Evolutionary conservation across 92 coral and sea anemone species (phyloP).

Genomic region (Diadumene lineata): DNA sequence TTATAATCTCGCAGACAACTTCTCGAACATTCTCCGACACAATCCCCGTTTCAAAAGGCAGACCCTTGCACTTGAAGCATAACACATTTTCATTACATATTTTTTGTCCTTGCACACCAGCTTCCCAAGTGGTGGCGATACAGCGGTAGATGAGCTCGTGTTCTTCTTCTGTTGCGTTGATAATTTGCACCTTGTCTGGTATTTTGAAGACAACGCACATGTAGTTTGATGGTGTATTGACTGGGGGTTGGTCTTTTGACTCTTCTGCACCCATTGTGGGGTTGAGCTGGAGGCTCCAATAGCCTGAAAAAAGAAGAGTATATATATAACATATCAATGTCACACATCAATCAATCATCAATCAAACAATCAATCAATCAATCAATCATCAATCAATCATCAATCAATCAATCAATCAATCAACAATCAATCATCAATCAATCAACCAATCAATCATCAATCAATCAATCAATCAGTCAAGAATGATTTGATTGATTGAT

Average conservation of each 20-base stretch:
- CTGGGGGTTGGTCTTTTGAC: constrained; percentile 2
- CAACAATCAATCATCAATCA: too few relatives aligned
- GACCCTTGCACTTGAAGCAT: constrained; percentile 21
- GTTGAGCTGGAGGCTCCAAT: background rate
- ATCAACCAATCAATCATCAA: too few relatives aligned
- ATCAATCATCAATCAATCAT: too few relatives aligned
- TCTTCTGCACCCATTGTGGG: constrained; percentile 24
- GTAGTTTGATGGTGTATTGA: background rate
- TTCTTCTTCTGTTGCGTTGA: constrained; percentile 13
- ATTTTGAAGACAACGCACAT: constrained; percentile 15
- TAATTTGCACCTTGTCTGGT: constrained; percentile 11
- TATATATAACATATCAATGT: too few relatives aligned
- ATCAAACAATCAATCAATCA: too few relatives aligned
- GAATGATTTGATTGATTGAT: too few relatives aligned
- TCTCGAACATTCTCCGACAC: constrained; percentile 6
- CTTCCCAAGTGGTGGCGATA: constrained; percentile 16
- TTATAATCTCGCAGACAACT: constrained; percentile 10
- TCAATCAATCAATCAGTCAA: too few relatives aligned
- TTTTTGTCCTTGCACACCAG: constrained; percentile 8
- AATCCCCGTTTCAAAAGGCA: constrained; percentile 20
- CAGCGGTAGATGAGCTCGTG: background rate
- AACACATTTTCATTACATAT: constrained; percentile 10
- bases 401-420: too few relatives aligned
- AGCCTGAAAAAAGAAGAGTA: background rate
- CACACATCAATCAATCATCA: too few relatives aligned